phyloP scores from a whole-genome alignment of 92 coral and sea anemone species.

The Zoanthus sociatus region DNA sequence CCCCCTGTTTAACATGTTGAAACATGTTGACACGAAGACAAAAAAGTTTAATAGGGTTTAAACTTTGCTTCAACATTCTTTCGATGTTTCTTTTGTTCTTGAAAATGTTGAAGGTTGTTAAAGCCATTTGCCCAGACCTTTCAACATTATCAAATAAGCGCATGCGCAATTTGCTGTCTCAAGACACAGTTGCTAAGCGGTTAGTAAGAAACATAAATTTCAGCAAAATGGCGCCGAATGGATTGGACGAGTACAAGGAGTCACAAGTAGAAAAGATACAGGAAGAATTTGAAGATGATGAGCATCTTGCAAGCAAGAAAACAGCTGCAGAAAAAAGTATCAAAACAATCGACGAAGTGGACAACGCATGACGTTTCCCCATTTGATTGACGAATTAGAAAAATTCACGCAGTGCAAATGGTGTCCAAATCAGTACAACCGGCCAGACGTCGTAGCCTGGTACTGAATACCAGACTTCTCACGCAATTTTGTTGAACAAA shows the following conservation, averaged over 20 bases:
- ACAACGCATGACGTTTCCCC: slow-evolving; percentile 29
- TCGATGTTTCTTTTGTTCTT: too few species aligned
- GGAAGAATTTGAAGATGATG: slow-evolving; percentile 14
- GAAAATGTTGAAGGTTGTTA: too few species aligned
- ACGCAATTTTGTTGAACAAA: too few species aligned
- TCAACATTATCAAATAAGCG: too few species aligned
- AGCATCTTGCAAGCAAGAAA: slow-evolving; percentile 9
- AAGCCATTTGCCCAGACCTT: too few species aligned
- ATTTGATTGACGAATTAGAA: slow-evolving; percentile 38
- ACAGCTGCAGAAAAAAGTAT: background rate
- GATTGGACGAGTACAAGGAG: slow-evolving; percentile 7
- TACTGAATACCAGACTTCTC: too few species aligned
- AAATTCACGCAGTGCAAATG: background rate
- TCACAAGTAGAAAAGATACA: slow-evolving; percentile 9
- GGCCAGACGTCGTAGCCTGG: too few species aligned
- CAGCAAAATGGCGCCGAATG: slow-evolving; percentile 15
- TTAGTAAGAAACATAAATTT: slow-evolving; percentile 23
- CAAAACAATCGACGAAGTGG: slow-evolving; percentile 23
- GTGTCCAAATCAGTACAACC: too few species aligned
- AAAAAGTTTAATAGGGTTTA: slow-evolving; percentile 3
- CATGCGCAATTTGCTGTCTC: background rate
- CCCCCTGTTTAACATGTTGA: too few species aligned
- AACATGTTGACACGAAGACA: background rate
- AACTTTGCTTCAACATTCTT: background rate
- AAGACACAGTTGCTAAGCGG: slow-evolving; percentile 7